phyloP scores from a whole-genome alignment of 1,140 invertebrate genomes.

The Paralvinella palmiformis region DNA sequence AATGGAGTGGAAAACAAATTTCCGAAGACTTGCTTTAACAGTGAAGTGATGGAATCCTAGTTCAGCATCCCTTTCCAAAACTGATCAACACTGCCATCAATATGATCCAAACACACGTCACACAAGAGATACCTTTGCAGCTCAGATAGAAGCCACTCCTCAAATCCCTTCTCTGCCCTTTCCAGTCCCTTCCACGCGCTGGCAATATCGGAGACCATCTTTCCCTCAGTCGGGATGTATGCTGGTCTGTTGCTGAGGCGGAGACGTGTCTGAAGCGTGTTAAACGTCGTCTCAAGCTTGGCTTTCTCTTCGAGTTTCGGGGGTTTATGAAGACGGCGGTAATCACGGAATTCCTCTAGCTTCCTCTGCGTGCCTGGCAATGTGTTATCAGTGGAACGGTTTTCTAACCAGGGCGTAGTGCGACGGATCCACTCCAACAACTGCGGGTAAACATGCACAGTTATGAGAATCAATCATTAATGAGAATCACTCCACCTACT shows the following conservation, averaged over 20 bases:
- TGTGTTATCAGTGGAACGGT: constrained; percentile 95
- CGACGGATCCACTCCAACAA: constrained; percentile 37
- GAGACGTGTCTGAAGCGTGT: constrained; percentile 66
- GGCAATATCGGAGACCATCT: constrained; percentile 96
- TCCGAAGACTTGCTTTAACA: too few relatives aligned
- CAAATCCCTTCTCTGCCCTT: constrained; percentile 93
- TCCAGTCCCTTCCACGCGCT: constrained; percentile 98
- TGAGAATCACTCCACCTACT: too few relatives aligned
- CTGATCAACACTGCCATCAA: too few relatives aligned
- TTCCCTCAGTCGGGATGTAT: constrained; percentile 98
- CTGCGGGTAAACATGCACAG: background rate
- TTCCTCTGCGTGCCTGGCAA: constrained; percentile 94
- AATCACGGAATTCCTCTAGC: constrained; percentile 96
- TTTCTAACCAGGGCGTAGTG: constrained; percentile 87
- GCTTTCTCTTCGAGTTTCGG: constrained; percentile 97
- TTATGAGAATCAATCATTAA: too few relatives aligned
- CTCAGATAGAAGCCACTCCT: constrained; percentile 97
- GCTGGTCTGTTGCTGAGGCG: constrained; percentile 83
- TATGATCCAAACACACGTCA: too few relatives aligned
- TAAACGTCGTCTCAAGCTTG: constrained; percentile 20
- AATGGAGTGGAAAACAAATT: too few relatives aligned
- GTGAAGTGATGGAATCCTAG: too few relatives aligned
- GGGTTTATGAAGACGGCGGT: constrained; percentile 95
- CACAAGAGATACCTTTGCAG: constrained; percentile 77
- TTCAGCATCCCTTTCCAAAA: too few relatives aligned